Base-by-base conservation (phyloP, 2,113 vertebrate genomes). In the Macaca mulatta region DNA sequence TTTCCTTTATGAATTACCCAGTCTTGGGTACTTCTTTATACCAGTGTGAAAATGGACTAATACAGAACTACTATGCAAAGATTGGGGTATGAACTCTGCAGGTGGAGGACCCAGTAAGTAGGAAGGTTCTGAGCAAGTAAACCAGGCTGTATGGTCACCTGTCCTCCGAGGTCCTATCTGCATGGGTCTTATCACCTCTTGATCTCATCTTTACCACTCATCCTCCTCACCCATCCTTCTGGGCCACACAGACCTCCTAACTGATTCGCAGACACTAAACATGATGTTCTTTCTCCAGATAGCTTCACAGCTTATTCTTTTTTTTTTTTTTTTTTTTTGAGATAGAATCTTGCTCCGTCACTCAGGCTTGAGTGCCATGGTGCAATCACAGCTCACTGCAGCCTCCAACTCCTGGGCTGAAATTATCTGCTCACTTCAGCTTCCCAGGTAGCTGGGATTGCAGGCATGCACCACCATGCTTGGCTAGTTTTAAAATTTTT, bases 131-230 rank as follows among this genome's bases (percentile, higher is more conserved):
- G 61, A 64, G 30, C 43, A 48, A 50, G 18, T 23, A 45, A 35
- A 35, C 50, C 13, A 50, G 45, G 23, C 6, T 48, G 0, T 4
- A 2, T 61, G 43, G 32, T 22, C 23, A 25, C 11, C 3, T 2
- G 12, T 67, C 67, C 57, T 70, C 32, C n/a, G 69, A 67, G 32
- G 16, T 4, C 32, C 9, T 32, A 2, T 23, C 30, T 87, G n/a
- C 17, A 27, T 20, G 30, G 7, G 17, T 38, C 75, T 17, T 78
- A 20, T 18, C 27, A 17, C 14, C 8, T 52, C 38, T 38, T 38
- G 27, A 59, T 22, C 40, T 89, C 55, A 43, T 38, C 43, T 27
- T 69, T 32, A 14, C 80, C 45, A 30, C 20, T 17, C 2, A 23
- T n/a, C n/a, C 57, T n/a, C 23, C 6, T 43, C 13, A 61, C 40